These are phyloP conservation scores for Chiloscyllium punctatum DNA, from an alignment of 2,797 vertebrate species.

Conservation along the genomic window DNA sequence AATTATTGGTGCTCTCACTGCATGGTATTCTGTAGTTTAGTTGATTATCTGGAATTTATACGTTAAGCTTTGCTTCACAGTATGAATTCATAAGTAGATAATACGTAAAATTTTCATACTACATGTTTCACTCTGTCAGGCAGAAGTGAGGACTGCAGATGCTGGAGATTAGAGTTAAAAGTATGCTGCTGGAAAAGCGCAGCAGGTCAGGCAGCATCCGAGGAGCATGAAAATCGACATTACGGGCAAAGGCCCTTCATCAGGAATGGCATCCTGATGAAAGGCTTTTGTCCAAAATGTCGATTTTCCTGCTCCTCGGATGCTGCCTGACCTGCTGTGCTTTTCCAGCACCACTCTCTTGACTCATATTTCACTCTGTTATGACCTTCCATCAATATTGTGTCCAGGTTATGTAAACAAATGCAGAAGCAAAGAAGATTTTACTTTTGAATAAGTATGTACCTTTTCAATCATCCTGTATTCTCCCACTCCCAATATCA, in stretches of 20 bases:
- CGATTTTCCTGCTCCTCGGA: too few species aligned
- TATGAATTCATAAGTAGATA: not conserved
- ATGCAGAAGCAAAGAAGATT: not conserved
- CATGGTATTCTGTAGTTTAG: not conserved
- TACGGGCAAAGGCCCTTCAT: too few species aligned
- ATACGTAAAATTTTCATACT: not conserved
- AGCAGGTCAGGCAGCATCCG: too few species aligned
- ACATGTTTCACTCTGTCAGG: not conserved
- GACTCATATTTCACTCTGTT: not conserved
- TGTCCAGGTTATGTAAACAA: not conserved
- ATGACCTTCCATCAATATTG: not conserved
- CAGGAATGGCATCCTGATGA: too few species aligned
- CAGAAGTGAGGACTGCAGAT: too few species aligned
- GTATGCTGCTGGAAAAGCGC: too few species aligned
- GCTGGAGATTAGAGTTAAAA: too few species aligned
- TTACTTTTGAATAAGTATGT: not conserved
- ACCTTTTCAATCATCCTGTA: not conserved
- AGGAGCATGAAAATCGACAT: too few species aligned
- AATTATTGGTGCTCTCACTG: not conserved
- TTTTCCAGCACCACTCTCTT: too few species aligned
- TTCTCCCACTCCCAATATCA: not conserved
- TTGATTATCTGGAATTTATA: not conserved
- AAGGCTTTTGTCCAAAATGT: too few species aligned
- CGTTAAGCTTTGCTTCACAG: not conserved
- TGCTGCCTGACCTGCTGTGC: too few species aligned